Conservation (phyloP, 2,888 invertebrate genomes). For the Brachylomia viminalis region DNA sequence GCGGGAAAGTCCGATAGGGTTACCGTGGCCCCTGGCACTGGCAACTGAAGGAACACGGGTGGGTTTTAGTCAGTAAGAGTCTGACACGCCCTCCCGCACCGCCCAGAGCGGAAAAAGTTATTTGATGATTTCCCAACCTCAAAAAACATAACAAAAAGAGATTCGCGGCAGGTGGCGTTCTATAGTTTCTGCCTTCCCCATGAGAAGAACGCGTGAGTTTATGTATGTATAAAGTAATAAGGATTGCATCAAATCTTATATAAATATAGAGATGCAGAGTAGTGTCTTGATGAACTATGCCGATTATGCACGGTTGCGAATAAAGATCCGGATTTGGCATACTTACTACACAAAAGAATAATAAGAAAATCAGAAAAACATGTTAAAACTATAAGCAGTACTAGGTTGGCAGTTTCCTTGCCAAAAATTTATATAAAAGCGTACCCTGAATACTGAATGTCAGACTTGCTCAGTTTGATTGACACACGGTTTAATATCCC, state of each 20-base stretch:
- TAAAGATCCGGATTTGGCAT: neutral
- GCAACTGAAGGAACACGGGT: too few species aligned
- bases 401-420: too few species aligned
- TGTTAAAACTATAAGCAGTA: neutral
- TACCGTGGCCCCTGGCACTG: too few species aligned
- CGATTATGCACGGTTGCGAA: neutral
- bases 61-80: too few species aligned
- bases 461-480: slow-evolving; percentile 40
- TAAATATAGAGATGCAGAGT: neutral
- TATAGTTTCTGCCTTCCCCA: too few species aligned
- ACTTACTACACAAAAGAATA: neutral
- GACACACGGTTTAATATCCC: slow-evolving; percentile 39
- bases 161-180: too few species aligned
- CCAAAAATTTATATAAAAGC: slow-evolving; percentile 15
- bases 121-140: too few species aligned
- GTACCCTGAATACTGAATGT: slow-evolving; percentile 20
- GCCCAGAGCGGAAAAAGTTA: too few species aligned
- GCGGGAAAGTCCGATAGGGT: too few species aligned
- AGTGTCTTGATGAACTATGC: neutral
- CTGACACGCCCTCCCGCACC: too few species aligned
- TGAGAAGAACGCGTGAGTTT: too few species aligned
- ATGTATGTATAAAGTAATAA: neutral
- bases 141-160: too few species aligned
- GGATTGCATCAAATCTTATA: neutral
- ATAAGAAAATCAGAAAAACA: neutral